Percentiles rank a stretch among this genome's conserved stretches.
These are phyloP conservation scores for Hyalella azteca DNA, from an alignment of 2,888 invertebrate species.

Conservation along the genomic window DNA sequence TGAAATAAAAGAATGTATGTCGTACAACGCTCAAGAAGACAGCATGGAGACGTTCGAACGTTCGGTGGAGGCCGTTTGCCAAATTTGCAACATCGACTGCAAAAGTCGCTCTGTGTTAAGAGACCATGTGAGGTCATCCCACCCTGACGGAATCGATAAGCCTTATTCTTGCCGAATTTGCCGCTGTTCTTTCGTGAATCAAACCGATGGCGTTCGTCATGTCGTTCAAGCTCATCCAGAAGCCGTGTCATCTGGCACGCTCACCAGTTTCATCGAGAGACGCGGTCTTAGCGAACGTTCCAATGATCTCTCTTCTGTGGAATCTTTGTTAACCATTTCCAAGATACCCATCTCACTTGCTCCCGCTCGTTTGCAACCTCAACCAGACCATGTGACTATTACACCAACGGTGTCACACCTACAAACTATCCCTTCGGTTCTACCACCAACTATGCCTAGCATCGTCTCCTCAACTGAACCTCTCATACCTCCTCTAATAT, in stretches of 20 bases:
- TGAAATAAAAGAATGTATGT: slow-evolving; percentile 86
- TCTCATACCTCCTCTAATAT: slow-evolving; percentile 37
- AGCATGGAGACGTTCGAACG: slow-evolving; percentile 44
- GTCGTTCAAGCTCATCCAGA: slow-evolving; percentile 76
- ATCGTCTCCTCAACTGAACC: slow-evolving; percentile 24
- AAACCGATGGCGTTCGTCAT: slow-evolving; percentile 81
- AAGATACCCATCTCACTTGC: slow-evolving; percentile 54
- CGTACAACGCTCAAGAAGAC: slow-evolving; percentile 62
- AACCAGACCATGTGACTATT: slow-evolving; percentile 38
- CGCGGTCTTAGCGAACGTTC: slow-evolving; percentile 39
- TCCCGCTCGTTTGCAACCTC: slow-evolving; percentile 42
- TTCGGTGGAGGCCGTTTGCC: slow-evolving; percentile 63
- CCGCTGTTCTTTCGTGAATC: slow-evolving; percentile 81
- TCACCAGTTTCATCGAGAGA: slow-evolving; percentile 45
- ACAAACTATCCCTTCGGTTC: slow-evolving; percentile 38
- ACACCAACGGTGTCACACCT: slow-evolving; percentile 44
- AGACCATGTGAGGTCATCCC: slow-evolving; percentile 62
- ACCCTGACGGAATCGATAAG: slow-evolving; percentile 61
- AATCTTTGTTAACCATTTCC: slow-evolving; percentile 55
- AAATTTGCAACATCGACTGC: slow-evolving; percentile 65
- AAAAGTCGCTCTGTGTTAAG: slow-evolving; percentile 63
- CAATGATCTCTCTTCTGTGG: slow-evolving; percentile 57
- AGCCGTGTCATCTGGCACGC: slow-evolving; percentile 62
- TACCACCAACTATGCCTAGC: slow-evolving; percentile 15
- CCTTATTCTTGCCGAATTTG: slow-evolving; percentile 90